Conservation (phyloP, 2,888 invertebrate species). For the Argynnis bischoffii region DNA sequence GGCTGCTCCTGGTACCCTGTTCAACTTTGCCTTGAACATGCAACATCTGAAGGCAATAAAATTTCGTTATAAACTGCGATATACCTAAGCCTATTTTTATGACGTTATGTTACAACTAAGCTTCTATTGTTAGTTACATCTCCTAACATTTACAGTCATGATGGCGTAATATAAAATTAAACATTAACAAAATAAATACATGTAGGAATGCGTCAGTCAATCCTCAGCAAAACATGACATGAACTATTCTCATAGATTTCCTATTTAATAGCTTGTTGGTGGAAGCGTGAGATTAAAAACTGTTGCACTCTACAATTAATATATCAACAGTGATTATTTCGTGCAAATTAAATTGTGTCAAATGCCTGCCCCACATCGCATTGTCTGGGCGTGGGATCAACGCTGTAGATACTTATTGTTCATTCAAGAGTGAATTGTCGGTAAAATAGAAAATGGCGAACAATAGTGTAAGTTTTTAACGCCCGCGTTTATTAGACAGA, state of each 20-base stretch:
- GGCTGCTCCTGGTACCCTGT: conserved; percentile 67
- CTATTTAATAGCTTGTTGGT: conserved; percentile 48
- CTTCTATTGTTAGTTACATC: neutral
- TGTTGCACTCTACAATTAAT: conserved; percentile 57
- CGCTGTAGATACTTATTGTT: conserved; percentile 65
- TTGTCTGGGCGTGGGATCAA: conserved; percentile 74
- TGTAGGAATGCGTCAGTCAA: neutral
- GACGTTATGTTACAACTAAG: conserved; percentile 1
- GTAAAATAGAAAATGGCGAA: conserved; percentile 75
- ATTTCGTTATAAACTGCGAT: conserved; percentile 31
- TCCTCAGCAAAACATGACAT: neutral
- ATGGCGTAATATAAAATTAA: neutral
- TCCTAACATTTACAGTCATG: neutral
- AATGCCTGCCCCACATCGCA: conserved; percentile 77
- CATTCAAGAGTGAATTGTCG: conserved; percentile 51
- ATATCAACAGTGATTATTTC: conserved; percentile 55
- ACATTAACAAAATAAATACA: neutral
- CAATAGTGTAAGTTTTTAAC: conserved; percentile 64
- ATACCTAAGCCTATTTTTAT: conserved; percentile 13
- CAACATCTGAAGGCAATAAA: conserved; percentile 56
- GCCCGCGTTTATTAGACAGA: conserved; percentile 47
- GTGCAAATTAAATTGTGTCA: conserved; percentile 79
- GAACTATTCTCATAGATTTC: conserved; percentile 39
- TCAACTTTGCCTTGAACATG: conserved; percentile 63
- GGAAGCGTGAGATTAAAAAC: conserved; percentile 66